phyloP scores from a whole-genome alignment of 1,140 invertebrate species.

The Microplitis mediator region DNA sequence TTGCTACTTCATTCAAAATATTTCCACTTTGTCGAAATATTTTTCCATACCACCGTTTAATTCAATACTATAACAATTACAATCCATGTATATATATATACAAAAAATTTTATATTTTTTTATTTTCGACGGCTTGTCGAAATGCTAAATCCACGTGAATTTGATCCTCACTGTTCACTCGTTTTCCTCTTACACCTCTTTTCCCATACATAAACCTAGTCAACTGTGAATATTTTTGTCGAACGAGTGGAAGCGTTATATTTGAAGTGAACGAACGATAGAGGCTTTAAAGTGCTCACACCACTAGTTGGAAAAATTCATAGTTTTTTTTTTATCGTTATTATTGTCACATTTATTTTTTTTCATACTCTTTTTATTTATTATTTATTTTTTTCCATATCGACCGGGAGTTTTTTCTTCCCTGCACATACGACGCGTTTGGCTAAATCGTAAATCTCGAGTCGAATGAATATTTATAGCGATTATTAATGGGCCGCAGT shows the following conservation, averaged over 20 bases:
- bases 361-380: too few relatives aligned
- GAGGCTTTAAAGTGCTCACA: not conserved
- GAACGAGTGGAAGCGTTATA: not conserved
- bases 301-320: not conserved
- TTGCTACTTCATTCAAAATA: too few relatives aligned
- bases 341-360: too few relatives aligned
- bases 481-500: constrained; percentile 48
- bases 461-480: constrained; percentile 49
- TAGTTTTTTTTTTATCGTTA: too few relatives aligned
- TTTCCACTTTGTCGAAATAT: too few relatives aligned
- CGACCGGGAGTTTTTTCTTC: not conserved
- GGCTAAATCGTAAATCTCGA: constrained; percentile 43
- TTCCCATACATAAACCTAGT: not conserved
- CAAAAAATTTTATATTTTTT: constrained; percentile 1
- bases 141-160: constrained; percentile 11
- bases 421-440: not conserved
- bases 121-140: not conserved
- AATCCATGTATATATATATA: not conserved
- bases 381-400: not conserved
- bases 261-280: constrained; percentile 3
- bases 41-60: too few relatives aligned
- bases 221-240: not conserved
- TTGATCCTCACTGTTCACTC: constrained; percentile 5
- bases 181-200: not conserved
- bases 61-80: too few relatives aligned